Percentiles rank a stretch among this genome's conserved stretches.
Evolutionary conservation across 2,797 vertebrate genomes (phyloP).

Genomic region (Coregonus ussuriensis): DNA sequence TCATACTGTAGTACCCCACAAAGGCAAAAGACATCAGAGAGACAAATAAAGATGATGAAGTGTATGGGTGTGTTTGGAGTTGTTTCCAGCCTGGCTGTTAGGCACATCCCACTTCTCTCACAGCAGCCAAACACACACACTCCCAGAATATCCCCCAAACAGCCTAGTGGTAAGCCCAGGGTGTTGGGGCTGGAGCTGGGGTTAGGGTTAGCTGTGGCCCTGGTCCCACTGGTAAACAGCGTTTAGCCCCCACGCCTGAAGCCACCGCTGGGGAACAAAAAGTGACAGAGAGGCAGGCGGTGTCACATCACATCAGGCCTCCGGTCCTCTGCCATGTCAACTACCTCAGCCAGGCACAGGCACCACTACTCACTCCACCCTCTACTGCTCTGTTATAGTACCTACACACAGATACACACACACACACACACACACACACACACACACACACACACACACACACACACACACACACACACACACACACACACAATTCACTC

Average conservation of each 20-base stretch:
- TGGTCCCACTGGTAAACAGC: slow-evolving; percentile 60
- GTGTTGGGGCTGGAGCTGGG: slow-evolving; percentile 11
- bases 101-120: not conserved
- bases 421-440: too few relatives aligned
- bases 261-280: slow-evolving; percentile 66
- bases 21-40: not conserved
- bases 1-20: not conserved
- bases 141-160: not conserved
- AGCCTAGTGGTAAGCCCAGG: not conserved
- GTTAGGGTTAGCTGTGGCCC: slow-evolving; percentile 50
- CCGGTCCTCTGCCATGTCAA: slow-evolving; percentile 62
- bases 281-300: slow-evolving; percentile 78
- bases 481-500: not conserved
- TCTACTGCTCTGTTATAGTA: not conserved
- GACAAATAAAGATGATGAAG: slow-evolving; percentile 31
- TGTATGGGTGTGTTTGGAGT: slow-evolving; percentile 9
- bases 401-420: not conserved
- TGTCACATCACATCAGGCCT: slow-evolving; percentile 72
- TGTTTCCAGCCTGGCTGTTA: slow-evolving; percentile 4
- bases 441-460: not conserved
- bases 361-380: not conserved
- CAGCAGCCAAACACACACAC: slow-evolving; percentile 12
- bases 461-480: not conserved
- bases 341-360: slow-evolving; percentile 50
- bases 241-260: slow-evolving; percentile 68